These are phyloP conservation scores for Ceramica pisi DNA, from an alignment of 2,888 invertebrate genomes.

Conservation along the genomic window DNA sequence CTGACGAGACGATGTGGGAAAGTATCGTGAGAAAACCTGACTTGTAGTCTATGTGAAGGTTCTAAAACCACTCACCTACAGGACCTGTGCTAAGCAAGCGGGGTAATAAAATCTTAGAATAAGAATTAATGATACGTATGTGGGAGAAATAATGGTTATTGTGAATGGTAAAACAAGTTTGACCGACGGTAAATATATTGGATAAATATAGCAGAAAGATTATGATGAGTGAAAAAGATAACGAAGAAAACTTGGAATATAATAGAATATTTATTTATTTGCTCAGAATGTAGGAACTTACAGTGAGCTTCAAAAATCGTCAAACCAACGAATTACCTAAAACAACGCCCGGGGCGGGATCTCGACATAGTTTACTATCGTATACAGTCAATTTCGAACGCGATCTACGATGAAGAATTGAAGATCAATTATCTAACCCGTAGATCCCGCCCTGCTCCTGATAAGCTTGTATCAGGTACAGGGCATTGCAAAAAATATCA, in stretches of 20 bases:
- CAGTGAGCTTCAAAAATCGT: neutral
- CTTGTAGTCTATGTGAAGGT: neutral
- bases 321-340: neutral
- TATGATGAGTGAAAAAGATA: neutral
- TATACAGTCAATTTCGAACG: no score
- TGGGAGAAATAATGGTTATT: neutral
- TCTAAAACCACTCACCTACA: neutral
- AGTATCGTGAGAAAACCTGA: neutral
- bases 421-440: no score
- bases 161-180: neutral
- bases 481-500: neutral
- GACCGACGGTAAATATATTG: neutral
- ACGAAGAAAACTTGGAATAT: no score
- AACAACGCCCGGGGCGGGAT: no score
- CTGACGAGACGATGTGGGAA: neutral
- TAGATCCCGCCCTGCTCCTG: no score
- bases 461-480: neutral
- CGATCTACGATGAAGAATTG: no score
- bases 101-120: neutral
- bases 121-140: neutral
- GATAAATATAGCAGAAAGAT: neutral
- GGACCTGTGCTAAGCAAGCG: neutral
- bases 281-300: no score
- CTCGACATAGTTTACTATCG: no score
- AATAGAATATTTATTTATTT: no score